A percentile compares a stretch with the other conserved stretches of the same genome.
phyloP scores from a whole-genome alignment of 2,113 vertebrate genomes.

The Cebus imitator region DNA sequence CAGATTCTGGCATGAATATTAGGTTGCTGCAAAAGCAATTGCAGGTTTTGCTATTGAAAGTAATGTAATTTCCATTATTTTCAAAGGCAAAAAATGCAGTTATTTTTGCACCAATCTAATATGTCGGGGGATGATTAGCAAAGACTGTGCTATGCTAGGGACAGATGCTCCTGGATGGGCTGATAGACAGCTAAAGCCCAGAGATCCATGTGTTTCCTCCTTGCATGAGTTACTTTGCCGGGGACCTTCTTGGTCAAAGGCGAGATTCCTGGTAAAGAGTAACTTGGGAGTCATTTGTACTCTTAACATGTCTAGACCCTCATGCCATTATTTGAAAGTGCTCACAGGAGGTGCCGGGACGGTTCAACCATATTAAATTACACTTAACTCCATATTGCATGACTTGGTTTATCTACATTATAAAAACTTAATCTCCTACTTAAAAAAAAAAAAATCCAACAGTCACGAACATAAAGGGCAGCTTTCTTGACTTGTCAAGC shows the following conservation, averaged over 20 bases:
- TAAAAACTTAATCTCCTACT: not conserved
- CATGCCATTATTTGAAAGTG: not conserved
- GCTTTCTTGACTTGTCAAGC: not conserved
- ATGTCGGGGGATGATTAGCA: not conserved
- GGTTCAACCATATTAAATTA: accelerated
- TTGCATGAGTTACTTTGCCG: not conserved
- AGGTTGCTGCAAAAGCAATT: too few species aligned
- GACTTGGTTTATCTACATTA: not conserved
- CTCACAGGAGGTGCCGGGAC: not conserved
- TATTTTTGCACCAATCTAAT: too few species aligned
- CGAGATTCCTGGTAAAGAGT: not conserved
- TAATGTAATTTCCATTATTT: too few species aligned
- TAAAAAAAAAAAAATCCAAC: not conserved
- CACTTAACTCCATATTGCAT: not conserved
- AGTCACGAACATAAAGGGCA: not conserved
- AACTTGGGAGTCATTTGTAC: not conserved
- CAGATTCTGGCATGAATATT: not conserved
- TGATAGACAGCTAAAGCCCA: not conserved
- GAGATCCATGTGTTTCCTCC: not conserved
- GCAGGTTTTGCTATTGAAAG: too few species aligned
- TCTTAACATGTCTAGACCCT: not conserved
- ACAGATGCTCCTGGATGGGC: not conserved
- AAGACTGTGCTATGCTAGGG: not conserved
- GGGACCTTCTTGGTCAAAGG: not conserved
- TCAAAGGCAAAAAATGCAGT: too few species aligned